Evolutionary conservation across 1,140 invertebrate species (phyloP), one percentile per base, ranked within the genome.

Genomic region (Mactra quadrangularis): DNA sequence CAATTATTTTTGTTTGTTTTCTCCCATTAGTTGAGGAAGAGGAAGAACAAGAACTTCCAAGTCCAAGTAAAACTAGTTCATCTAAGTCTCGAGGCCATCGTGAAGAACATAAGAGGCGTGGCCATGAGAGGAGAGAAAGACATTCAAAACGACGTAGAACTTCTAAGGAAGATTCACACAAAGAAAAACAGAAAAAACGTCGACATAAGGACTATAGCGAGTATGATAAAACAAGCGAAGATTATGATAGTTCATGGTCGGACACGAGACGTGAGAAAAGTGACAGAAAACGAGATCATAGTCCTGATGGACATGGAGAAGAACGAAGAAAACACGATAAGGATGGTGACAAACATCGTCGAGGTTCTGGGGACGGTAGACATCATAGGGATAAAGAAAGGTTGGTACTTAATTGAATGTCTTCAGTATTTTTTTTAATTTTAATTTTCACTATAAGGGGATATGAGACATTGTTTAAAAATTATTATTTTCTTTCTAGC

Each of bases 181-280:
- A 78, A 68, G 76, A 78, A 0, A 66, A 68, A 57, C 59, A 68
- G 41, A 78, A 68, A 78, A 78, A 78, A 50, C 66, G 68, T 53
- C 76, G 76, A 3, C 76, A 78, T 31, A 64, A 59, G 57, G 76
- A 78, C 22, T 64, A 66, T 55, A 55, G 15, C 19, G 75, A 78
- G 38, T 78, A 78, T 78, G 76, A 78, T 64, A 78, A 78, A 68
- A 50, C 59, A 19, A 62, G 60, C 6, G 76, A 78, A n/a, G 76
- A 78, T 68, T 78, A 68, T 38, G 76, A 78, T 31, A 66, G 50
- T 53, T 57, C 47, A 4, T 78, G 47, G 60, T 66, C 60, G 19
- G 76, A 68, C 31, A 38, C 60, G 0, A 76, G 35, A 76, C 74
- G 74, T 19, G 76, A 78, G 29, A 78, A 78, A 57, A 45, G n/a